A percentile compares a stretch with the other conserved stretches of the same genome.
phyloP scores from a whole-genome alignment of 2,113 vertebrate species.

The Bombycilla garrulus region DNA sequence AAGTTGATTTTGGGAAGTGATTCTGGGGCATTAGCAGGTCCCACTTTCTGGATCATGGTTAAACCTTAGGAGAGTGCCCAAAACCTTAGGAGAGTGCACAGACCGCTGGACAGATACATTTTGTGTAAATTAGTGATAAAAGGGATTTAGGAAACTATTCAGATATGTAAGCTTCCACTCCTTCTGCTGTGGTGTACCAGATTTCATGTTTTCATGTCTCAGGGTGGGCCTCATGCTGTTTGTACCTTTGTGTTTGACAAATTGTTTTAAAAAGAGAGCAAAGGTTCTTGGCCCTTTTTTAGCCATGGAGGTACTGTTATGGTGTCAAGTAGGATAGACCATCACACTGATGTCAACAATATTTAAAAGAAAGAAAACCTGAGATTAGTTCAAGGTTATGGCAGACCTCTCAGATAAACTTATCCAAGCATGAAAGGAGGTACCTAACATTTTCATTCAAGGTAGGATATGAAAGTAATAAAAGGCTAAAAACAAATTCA shows the following conservation, averaged over 20 bases:
- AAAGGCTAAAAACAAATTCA: not conserved
- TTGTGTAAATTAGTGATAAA: not conserved
- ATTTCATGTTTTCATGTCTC: not conserved
- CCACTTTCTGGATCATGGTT: not conserved
- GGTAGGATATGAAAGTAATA: not conserved
- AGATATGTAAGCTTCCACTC: not conserved
- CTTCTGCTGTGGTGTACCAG: not conserved
- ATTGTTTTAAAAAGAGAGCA: not conserved
- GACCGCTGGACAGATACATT: not conserved
- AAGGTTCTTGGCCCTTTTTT: not conserved
- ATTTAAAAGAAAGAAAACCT: not conserved
- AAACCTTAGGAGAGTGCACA: not conserved
- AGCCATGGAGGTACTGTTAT: not conserved
- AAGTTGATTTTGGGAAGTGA: not conserved
- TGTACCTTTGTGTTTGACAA: not conserved
- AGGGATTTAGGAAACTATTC: not conserved
- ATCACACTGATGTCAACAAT: not conserved
- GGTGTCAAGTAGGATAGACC: not conserved
- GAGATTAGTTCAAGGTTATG: not conserved
- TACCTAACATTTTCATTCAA: not conserved
- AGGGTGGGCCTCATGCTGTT: not conserved
- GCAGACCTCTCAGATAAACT: not conserved
- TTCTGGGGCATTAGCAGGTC: not conserved
- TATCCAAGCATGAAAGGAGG: not conserved
- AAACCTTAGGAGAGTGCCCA: not conserved